A percentile compares a stretch with the other conserved stretches of the same genome.
Evolutionary conservation across 2,888 invertebrate genomes (phyloP).

Genomic region (Cerastis leucographa): DNA sequence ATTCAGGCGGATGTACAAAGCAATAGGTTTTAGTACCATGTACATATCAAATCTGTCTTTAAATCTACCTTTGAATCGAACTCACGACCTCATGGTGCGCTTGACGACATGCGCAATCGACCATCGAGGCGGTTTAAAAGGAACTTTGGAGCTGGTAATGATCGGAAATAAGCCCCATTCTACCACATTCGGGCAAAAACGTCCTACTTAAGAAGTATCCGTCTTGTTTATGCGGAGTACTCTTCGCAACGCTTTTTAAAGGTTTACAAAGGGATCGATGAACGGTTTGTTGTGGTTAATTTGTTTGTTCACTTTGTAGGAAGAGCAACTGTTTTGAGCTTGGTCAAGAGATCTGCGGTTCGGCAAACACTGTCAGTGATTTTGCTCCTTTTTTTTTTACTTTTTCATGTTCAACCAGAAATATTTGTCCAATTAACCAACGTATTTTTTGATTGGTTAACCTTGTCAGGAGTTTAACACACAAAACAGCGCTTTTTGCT

Average conservation of each 20-base stretch:
- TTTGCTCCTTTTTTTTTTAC: not conserved
- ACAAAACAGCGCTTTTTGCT: not conserved
- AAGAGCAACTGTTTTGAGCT: conserved; percentile 36
- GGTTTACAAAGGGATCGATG: conserved; percentile 47
- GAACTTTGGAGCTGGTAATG: not conserved
- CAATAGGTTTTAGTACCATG: not conserved
- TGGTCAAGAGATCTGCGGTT: conserved; percentile 8
- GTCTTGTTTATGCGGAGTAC: conserved; percentile 25
- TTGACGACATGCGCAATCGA: not conserved
- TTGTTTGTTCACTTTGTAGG: conserved; percentile 53
- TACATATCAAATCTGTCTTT: not conserved
- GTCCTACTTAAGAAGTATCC: conserved; percentile 28
- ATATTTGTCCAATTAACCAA: not conserved
- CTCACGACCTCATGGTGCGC: too few relatives aligned
- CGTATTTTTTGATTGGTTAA: not conserved
- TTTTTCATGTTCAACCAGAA: not conserved
- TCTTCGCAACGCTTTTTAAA: conserved; percentile 49
- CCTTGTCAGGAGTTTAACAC: not conserved
- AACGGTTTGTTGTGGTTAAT: conserved; percentile 47
- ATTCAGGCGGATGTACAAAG: not conserved
- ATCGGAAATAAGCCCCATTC: not conserved
- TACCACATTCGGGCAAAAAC: not conserved
- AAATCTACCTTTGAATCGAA: not conserved
- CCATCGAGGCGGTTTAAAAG: not conserved
- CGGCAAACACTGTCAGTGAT: not conserved